Conservation (phyloP, 2,888 invertebrate genomes). For the Plutella xylostella region DNA sequence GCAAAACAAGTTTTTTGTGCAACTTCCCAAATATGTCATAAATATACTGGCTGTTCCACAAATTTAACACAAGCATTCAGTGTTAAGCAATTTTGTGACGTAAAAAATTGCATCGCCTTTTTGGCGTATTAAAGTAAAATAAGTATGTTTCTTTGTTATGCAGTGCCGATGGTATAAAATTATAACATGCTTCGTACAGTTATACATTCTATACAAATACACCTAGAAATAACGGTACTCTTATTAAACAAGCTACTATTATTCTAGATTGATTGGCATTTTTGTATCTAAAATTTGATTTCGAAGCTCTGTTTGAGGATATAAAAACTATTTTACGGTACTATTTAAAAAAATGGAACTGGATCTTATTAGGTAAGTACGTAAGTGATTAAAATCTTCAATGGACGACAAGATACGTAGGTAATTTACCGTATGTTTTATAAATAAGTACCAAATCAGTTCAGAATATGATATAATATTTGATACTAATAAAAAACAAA, state of each 20-base stretch:
- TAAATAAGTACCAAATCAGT: too few species aligned
- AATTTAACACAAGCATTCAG: too few species aligned
- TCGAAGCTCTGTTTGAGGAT: slow-evolving; percentile 42
- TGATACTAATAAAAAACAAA: too few species aligned
- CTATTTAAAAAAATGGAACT: neutral
- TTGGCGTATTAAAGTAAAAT: too few species aligned
- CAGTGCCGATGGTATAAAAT: neutral
- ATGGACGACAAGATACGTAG: too few species aligned
- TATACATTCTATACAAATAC: neutral
- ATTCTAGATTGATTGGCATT: slow-evolving; percentile 27
- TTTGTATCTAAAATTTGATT: slow-evolving; percentile 45
- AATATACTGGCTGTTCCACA: neutral
- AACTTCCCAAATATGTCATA: neutral
- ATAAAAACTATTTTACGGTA: slow-evolving; percentile 9
- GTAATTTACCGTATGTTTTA: too few species aligned
- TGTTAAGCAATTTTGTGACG: too few species aligned
- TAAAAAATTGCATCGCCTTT: too few species aligned
- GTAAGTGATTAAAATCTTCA: too few species aligned
- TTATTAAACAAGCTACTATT: slow-evolving; percentile 10
- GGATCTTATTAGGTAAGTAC: neutral
- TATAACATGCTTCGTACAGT: neutral
- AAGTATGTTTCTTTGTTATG: too few species aligned
- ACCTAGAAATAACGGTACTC: slow-evolving; percentile 1
- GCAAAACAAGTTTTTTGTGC: neutral
- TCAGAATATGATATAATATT: too few species aligned